phyloP scores from a whole-genome alignment of 2,113 vertebrate genomes.

The Theristicus caerulescens region DNA sequence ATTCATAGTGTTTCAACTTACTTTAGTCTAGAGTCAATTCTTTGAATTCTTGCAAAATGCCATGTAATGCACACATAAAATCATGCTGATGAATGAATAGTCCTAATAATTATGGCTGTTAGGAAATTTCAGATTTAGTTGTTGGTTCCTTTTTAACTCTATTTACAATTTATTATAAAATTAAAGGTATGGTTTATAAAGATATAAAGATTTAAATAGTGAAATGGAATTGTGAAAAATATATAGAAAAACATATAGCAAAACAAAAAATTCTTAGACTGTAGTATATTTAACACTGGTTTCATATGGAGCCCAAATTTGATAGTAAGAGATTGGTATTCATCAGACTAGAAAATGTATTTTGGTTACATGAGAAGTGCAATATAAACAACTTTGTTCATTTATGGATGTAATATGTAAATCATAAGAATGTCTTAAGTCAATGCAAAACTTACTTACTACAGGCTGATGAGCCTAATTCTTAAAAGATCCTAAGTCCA shows the following conservation, averaged over 20 bases:
- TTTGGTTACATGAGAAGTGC: neutral
- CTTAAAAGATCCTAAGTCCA: neutral
- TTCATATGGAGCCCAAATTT: neutral
- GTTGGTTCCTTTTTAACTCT: neutral
- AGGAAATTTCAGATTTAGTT: neutral
- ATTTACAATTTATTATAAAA: neutral
- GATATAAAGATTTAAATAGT: neutral
- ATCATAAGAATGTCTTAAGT: neutral
- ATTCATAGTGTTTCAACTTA: neutral
- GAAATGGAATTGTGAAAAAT: neutral
- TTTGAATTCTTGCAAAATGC: neutral
- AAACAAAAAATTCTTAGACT: neutral
- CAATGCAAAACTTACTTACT: neutral
- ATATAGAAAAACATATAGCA: neutral
- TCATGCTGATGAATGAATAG: neutral
- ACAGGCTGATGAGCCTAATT: neutral
- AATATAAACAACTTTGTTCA: neutral
- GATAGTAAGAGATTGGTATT: neutral
- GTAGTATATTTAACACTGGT: neutral
- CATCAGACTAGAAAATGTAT: neutral
- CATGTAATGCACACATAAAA: neutral
- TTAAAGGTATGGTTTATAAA: neutral
- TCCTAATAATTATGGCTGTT: neutral
- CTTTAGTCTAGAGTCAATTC: neutral
- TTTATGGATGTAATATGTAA: neutral